Evolutionary conservation across 2,113 vertebrate species (phyloP).

Genomic region (Panthera uncia): DNA sequence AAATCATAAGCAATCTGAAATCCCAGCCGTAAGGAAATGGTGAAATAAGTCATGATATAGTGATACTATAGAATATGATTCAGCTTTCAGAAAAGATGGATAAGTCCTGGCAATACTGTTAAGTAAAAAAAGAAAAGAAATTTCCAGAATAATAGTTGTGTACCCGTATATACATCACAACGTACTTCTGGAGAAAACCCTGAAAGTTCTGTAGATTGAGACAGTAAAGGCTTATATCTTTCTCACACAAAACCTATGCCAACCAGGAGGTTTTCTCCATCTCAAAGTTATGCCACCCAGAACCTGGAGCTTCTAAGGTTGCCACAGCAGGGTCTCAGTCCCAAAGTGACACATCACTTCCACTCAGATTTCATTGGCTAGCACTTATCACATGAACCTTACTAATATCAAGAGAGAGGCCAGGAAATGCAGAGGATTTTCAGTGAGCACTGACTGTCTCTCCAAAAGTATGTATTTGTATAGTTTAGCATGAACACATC

Average conservation of each 20-base stretch:
- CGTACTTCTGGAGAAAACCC: not conserved
- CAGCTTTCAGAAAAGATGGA: not conserved
- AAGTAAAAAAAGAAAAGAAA: not conserved
- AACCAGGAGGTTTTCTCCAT: not conserved
- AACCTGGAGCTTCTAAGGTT: not conserved
- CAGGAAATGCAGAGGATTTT: not conserved
- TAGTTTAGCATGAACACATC: not conserved
- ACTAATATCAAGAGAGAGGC: not conserved
- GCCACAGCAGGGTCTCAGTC: not conserved
- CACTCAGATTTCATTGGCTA: not conserved
- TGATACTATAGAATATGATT: not conserved
- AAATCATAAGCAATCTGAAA: not conserved
- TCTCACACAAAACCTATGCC: not conserved
- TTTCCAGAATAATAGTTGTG: not conserved
- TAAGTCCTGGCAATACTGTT: not conserved
- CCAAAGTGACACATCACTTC: not conserved
- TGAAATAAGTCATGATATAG: not conserved
- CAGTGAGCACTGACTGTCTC: not conserved
- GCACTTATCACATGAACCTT: not conserved
- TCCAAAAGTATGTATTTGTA: not conserved
- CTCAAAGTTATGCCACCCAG: not conserved
- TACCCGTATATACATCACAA: not conserved
- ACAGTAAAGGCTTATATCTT: not conserved
- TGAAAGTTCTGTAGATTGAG: not conserved
- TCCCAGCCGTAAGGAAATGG: not conserved